Conservation (phyloP, 92 coral and sea anemone genomes). For the Parazoanthus darwini region DNA sequence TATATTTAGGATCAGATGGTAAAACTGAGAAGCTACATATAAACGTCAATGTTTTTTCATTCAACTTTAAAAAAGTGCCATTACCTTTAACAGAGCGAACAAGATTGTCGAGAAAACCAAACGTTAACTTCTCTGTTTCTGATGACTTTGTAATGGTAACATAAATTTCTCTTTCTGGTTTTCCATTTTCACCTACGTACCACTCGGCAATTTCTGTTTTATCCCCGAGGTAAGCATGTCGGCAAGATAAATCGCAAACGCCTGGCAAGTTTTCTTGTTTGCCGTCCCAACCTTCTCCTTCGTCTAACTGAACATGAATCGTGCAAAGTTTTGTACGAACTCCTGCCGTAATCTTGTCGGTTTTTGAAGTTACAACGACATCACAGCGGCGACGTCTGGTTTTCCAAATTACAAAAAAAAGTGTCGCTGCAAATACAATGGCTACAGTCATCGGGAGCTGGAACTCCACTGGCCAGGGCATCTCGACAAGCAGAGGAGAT, state of each 20-base stretch:
- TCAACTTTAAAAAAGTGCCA: background rate
- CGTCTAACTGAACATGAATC: background rate
- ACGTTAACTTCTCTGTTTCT: background rate
- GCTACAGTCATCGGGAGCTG: no score
- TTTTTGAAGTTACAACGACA: background rate
- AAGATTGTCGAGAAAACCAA: background rate
- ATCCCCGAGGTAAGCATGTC: background rate
- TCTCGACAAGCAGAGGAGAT: no score
- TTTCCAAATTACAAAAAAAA: background rate
- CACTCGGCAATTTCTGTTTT: background rate
- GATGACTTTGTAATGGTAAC: background rate
- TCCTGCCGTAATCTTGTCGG: conserved; percentile 2
- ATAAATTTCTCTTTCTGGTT: conserved; percentile 3
- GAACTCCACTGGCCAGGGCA: no score
- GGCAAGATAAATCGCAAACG: background rate
- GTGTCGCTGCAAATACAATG: no score
- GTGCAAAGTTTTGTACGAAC: conserved; percentile 4
- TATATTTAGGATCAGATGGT: conserved; percentile 2
- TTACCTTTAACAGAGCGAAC: background rate
- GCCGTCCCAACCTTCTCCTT: conserved; percentile 12
- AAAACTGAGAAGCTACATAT: conserved; percentile 8
- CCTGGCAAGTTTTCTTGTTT: conserved; percentile 13
- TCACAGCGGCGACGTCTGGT: background rate
- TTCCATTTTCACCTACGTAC: conserved; percentile 2
- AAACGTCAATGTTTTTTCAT: background rate